Base-by-base conservation (phyloP, 2,888 invertebrate species). In the Xylocampa areola region DNA sequence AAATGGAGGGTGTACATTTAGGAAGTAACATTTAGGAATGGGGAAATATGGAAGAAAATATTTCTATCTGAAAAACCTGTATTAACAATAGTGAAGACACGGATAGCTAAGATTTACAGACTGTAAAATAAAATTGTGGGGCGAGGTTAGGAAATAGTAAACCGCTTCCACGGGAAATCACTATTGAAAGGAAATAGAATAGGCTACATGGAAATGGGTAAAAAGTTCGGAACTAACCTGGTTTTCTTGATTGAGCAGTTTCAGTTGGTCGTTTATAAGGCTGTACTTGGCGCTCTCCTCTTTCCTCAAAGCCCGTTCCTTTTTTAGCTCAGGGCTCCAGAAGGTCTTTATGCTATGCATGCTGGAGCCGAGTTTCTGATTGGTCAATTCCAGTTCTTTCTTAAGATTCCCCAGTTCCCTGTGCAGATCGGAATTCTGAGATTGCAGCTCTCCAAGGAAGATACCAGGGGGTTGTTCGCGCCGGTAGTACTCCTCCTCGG, bases 281-380 rank as follows among this genome's bases (percentile, higher is more conserved):
- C 97, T 97, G 95, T 98, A 98, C 92, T 99, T 98, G 85, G 98
- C 98, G 88, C 98, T 98, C 93, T 99, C 99, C 91, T 99, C 99
- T 88, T 99, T 99, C 76, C 99, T 95, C 79, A 99, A 90, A 45
- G 98, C 98, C 70, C 99, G 95, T 94, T 99, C 99, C 93, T 99
- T 99, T 94, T 99, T 99, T 89, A 99, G 95, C 94, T 99, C 99
- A 14, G 99, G 99, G 87, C 99, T 99, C 99, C 99, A 99, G 94
- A 99, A 99, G 51, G 99, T 99, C 95, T 99, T 99, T 92, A 99
- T 99, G 94, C 98, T 99, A 94, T 99, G 99, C 99, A 99, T 99
- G 83, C 98, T 98, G 86, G 98, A 98, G 89, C 98, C 98, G 80
- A 99, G 95, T 94, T 99, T 99, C 94, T 99, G 98, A 91, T 98